A percentile compares a stretch with the other conserved stretches of the same genome.
These are phyloP conservation scores for Mimumesa dahlbomi DNA, from an alignment of 2,888 invertebrate species.

Conservation along the genomic window DNA sequence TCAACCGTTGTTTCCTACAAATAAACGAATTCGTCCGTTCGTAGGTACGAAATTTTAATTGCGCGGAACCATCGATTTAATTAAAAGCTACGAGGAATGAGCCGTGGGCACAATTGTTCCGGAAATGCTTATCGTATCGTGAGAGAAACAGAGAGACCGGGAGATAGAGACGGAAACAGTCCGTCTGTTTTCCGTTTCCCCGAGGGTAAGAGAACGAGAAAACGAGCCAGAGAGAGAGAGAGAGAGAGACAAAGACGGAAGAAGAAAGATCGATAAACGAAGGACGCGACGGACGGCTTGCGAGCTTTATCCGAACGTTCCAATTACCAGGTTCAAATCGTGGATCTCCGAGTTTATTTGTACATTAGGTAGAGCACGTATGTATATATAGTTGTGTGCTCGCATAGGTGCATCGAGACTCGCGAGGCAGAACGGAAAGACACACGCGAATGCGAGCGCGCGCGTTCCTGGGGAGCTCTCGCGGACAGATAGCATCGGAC, in stretches of 20 bases:
- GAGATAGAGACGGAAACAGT: neutral
- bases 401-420: constrained; percentile 21
- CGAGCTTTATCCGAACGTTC: constrained; percentile 68
- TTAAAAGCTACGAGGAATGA: constrained; percentile 29
- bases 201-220: no score
- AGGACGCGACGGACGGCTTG: constrained; percentile 49
- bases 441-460: constrained; percentile 58
- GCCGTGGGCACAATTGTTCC: constrained; percentile 37
- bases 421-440: constrained; percentile 61
- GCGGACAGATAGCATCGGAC: constrained; percentile 74
- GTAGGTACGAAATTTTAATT: constrained; percentile 56
- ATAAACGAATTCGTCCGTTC: constrained; percentile 43
- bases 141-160: neutral
- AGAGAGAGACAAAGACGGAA: constrained; percentile 18
- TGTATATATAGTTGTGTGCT: neutral
- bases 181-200: no score
- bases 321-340: constrained; percentile 67
- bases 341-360: constrained; percentile 66
- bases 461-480: constrained; percentile 42
- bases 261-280: constrained; percentile 53
- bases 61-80: constrained; percentile 59
- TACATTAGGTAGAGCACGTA: constrained; percentile 18
- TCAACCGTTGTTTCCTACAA: constrained; percentile 20
- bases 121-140: constrained; percentile 44
- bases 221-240: constrained; percentile 10